These are phyloP conservation scores for Periophthalmodon schlosseri DNA, from an alignment of 2,113 vertebrate genomes.

Conservation along the genomic window DNA sequence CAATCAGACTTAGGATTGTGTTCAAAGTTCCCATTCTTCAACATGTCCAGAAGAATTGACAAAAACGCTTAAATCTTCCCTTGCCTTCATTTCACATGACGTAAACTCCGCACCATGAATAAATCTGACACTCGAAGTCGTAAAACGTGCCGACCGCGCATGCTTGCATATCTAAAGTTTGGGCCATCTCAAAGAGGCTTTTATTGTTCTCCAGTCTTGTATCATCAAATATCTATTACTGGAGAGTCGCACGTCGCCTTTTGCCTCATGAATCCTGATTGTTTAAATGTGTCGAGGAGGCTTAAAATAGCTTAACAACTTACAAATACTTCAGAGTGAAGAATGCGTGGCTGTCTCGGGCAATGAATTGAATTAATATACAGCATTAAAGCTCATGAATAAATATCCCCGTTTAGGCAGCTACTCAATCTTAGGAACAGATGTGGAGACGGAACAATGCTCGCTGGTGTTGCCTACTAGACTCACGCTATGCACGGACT, in stretches of 20 bases:
- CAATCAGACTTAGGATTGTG: too few species aligned
- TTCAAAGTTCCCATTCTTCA: too few species aligned
- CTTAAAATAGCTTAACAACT: slow-evolving; percentile 15
- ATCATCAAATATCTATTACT: slow-evolving; percentile 38
- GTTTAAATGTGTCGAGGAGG: slow-evolving; percentile 11
- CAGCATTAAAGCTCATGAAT: slow-evolving; percentile 48
- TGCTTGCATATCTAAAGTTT: slow-evolving; percentile 6
- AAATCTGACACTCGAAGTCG: slow-evolving; percentile 23
- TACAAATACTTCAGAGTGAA: slow-evolving; percentile 18
- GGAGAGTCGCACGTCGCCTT: slow-evolving; percentile 19
- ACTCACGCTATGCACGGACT: slow-evolving; percentile 34
- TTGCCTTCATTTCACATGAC: not conserved
- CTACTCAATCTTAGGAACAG: slow-evolving; percentile 41
- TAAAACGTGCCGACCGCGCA: slow-evolving; percentile 12
- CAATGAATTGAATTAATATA: slow-evolving; percentile 35
- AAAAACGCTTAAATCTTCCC: too few species aligned
- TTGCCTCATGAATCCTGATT: slow-evolving; percentile 20
- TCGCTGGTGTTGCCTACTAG: slow-evolving; percentile 48
- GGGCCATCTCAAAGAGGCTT: slow-evolving; percentile 37
- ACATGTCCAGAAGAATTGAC: too few species aligned
- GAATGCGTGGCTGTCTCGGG: slow-evolving; percentile 14
- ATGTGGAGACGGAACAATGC: slow-evolving; percentile 55
- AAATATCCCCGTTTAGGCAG: slow-evolving; percentile 43
- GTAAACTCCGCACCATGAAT: slow-evolving; percentile 25
- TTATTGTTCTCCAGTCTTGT: slow-evolving; percentile 25